Evolutionary conservation across 2,888 invertebrate species (phyloP).

Genomic region (Conops quadrifasciatus): DNA sequence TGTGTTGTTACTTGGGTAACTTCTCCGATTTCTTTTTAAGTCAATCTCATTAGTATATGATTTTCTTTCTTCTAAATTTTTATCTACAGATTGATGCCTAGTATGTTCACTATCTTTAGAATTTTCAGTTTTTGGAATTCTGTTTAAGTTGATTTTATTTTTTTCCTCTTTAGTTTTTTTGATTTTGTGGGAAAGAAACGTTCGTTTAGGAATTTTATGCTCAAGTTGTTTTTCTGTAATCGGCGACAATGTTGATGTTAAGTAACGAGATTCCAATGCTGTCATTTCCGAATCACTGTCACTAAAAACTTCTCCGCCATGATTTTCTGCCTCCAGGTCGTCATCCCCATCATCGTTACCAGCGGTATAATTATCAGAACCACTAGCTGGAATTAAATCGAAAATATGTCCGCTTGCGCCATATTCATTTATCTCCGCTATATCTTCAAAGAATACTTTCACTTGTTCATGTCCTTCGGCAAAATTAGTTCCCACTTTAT

Average conservation of each 20-base stretch:
- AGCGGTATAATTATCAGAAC: neutral
- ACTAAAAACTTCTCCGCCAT: constrained; percentile 58
- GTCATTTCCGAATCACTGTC: constrained; percentile 47
- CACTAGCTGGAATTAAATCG: constrained; percentile 1
- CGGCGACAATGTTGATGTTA: constrained; percentile 7
- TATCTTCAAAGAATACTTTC: constrained; percentile 70
- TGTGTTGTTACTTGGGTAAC: neutral
- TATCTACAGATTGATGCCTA: neutral
- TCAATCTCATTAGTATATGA: neutral
- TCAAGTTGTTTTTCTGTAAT: neutral
- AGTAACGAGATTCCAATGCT: neutral
- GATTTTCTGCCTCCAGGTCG: constrained; percentile 58
- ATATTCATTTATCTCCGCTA: constrained; percentile 65
- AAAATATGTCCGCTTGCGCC: constrained; percentile 41
- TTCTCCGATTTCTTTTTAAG: neutral
- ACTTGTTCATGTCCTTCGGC: constrained; percentile 64
- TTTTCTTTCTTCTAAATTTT: neutral
- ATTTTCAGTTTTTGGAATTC: neutral
- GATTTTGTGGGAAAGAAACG: constrained; percentile 35
- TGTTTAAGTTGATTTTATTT: neutral
- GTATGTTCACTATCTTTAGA: neutral
- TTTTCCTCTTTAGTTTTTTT: neutral
- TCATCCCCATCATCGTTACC: constrained; percentile 13
- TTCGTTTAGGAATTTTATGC: constrained; percentile 55
- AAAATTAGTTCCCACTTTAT: constrained; percentile 70